Evolutionary conservation across 1,140 invertebrate species (phyloP), one percentile per base, ranked within the genome.

Genomic region (Belonocnema kinseyi): DNA sequence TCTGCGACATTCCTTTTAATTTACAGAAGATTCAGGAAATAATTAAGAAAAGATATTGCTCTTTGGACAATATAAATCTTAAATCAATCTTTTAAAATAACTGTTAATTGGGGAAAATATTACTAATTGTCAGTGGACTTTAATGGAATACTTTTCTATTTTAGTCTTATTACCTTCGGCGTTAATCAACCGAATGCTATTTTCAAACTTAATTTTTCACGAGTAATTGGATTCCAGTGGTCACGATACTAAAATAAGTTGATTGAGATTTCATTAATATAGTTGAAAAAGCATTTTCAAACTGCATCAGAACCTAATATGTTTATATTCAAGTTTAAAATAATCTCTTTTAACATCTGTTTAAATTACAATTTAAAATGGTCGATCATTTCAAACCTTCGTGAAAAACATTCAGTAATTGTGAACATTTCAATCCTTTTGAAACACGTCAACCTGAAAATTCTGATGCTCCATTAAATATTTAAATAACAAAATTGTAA

Each of bases 121-220:
- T 58, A 58, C 26, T 33, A 33, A 3, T 33, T 3, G 2, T 58
- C 21, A 12, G 6, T n/a, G 7, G 10, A 66, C 58, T 16, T 33
- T 40, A 66, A 5, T 13, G 56, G 12, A 33, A 66, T 8, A 66
- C 58, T 66, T 66, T 66, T 66, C 58, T 33, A 33, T 66, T 16
- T 13, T 33, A 16, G 58, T 66, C 13, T 66, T 66, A 33, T 61
- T 61, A 66, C 40, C 58, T 66, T 66, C 19, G 26, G 40, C 21
- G 26, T 66, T 40, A 66, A 66, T 40, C 58, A 66, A 66, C 19
- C 21, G 13, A 66, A 66, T 66, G n/a, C 58, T 66, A 66, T 66
- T 66, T 66, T 40, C 14, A 26, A 66, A 21, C 58, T 66, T 66
- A 40, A 66, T 66, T 33, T 66, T 66, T 66, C 40, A 33, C 58